These are phyloP conservation scores for Henicopernis longicauda DNA, from an alignment of 2,113 vertebrate genomes.

Conservation along the genomic window DNA sequence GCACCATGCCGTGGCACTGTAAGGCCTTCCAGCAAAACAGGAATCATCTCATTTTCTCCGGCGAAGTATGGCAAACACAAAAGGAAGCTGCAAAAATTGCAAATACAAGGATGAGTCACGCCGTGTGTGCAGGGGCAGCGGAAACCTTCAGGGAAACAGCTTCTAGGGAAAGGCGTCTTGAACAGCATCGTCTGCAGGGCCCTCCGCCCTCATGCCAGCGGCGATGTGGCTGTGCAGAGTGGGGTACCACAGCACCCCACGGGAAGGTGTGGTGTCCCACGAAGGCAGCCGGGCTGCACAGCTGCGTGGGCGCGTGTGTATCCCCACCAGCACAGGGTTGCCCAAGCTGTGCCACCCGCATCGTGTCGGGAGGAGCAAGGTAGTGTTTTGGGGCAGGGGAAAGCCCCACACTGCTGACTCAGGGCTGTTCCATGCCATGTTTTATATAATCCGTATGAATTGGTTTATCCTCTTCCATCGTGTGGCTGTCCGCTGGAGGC, in stretches of 20 bases:
- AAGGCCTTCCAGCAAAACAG: neutral
- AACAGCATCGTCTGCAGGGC: rapidly evolving
- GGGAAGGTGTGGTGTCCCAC: neutral
- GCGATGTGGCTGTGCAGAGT: neutral
- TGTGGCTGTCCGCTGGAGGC: rapidly evolving
- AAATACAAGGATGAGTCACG: neutral
- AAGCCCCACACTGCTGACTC: neutral
- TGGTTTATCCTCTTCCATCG: rapidly evolving
- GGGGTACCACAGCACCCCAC: rapidly evolving
- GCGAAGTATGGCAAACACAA: neutral
- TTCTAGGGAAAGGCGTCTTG: neutral
- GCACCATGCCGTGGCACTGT: neutral
- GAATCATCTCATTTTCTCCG: conserved; percentile 1
- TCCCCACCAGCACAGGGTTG: rapidly evolving
- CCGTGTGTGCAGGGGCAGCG: rapidly evolving
- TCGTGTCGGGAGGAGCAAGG: rapidly evolving
- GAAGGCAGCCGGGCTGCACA: rapidly evolving
- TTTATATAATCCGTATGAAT: neutral
- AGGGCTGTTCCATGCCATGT: neutral
- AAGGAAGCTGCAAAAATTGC: neutral
- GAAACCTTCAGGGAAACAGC: neutral
- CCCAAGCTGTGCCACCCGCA: rapidly evolving
- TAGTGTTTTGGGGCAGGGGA: neutral
- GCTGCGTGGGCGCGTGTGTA: neutral
- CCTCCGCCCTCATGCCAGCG: rapidly evolving